Evolutionary conservation across 2,113 vertebrate species (phyloP).

Genomic region (Rallus limicola): DNA sequence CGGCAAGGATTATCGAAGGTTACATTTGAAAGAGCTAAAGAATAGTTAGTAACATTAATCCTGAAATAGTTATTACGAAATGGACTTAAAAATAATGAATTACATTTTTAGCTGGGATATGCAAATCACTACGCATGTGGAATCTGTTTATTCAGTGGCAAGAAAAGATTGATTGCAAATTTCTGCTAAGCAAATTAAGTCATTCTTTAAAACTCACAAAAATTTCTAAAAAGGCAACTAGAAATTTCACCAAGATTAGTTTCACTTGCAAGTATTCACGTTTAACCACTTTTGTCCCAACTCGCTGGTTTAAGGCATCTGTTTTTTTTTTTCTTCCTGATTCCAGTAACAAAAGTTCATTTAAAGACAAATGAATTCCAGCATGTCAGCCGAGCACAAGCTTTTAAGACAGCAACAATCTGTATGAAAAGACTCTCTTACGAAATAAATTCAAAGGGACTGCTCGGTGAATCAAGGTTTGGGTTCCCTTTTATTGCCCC

Average conservation of each 20-base stretch:
- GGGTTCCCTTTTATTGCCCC: background rate
- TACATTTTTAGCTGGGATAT: slow-evolving; percentile 62
- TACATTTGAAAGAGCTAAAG: slow-evolving; percentile 21
- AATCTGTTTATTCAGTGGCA: slow-evolving; percentile 66
- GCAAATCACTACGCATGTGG: slow-evolving; percentile 42
- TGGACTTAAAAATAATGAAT: slow-evolving; percentile 64
- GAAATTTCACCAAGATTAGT: slow-evolving; percentile 45
- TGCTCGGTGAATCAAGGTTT: background rate
- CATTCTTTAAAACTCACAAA: slow-evolving; percentile 62
- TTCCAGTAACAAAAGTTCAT: background rate
- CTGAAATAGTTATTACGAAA: slow-evolving; percentile 57
- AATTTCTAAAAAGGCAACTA: slow-evolving; percentile 52
- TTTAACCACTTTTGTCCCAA: slow-evolving; percentile 51
- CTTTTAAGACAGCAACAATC: background rate
- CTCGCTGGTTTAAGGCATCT: background rate
- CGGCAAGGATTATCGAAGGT: slow-evolving; percentile 19
- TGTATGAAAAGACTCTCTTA: background rate
- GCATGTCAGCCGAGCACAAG: background rate
- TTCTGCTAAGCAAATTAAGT: slow-evolving; percentile 64
- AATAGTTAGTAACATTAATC: slow-evolving; percentile 37
- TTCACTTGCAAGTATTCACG: background rate
- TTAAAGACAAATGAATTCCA: background rate
- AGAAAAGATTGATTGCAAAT: slow-evolving; percentile 69
- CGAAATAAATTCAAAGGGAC: background rate
- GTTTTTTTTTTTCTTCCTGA: background rate